phyloP scores from a whole-genome alignment of 1,140 invertebrate species.

The Aphaenogaster floridana region DNA sequence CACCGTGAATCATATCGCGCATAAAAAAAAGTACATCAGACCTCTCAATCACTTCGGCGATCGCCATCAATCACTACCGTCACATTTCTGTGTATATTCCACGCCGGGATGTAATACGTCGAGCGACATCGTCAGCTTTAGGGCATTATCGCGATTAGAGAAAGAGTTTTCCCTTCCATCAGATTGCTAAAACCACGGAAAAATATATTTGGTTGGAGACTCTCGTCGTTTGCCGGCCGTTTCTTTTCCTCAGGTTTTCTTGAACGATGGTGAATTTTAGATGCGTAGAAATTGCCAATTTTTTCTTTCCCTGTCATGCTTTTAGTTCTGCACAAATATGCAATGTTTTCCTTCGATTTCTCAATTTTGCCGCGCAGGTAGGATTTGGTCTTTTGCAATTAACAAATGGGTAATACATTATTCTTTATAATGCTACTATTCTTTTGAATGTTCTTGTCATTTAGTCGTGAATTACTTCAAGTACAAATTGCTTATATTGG shows the following conservation, averaged over 20 bases:
- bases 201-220: conserved; percentile 8
- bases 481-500: background rate
- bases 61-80: conserved; percentile 50
- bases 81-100: conserved; percentile 49
- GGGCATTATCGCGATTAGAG: conserved; percentile 43
- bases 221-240: conserved; percentile 10
- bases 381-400: background rate
- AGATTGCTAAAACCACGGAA: background rate
- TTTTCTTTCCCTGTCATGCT: conserved; percentile 28
- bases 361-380: background rate
- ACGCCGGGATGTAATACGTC: conserved; percentile 33
- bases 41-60: conserved; percentile 51
- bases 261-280: conserved; percentile 26
- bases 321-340: conserved; percentile 53
- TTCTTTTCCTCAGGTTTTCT: conserved; percentile 45
- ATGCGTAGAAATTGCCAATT: conserved; percentile 14
- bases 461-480: background rate
- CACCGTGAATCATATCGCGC: conserved; percentile 44
- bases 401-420: background rate
- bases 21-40: conserved; percentile 45
- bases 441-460: background rate
- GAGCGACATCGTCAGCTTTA: conserved; percentile 27
- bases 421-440: background rate
- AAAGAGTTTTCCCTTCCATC: background rate
- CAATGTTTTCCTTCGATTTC: conserved; percentile 31